Conservation (phyloP, 2,797 vertebrate genomes). For the Hafferia zeledoni region DNA sequence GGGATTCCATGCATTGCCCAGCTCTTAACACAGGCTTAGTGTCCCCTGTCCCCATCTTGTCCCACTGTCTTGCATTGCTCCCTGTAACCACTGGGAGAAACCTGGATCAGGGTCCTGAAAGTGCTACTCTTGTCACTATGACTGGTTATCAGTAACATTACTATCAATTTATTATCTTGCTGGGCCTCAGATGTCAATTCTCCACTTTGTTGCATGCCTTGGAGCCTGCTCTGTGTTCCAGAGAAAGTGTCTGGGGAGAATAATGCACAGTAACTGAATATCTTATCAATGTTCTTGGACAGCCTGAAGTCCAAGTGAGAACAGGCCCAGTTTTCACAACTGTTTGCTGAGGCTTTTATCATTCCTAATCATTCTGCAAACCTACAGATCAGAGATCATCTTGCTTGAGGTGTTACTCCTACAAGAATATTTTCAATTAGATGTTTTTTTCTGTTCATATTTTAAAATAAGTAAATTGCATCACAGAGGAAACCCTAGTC, state of each 20-base stretch:
- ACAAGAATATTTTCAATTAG: neutral
- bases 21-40: neutral
- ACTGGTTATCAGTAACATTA: neutral
- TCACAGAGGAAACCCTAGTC: neutral
- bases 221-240: neutral
- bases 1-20: accelerated
- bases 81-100: neutral
- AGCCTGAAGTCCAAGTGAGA: neutral
- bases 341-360: neutral
- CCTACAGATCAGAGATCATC: neutral
- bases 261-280: neutral
- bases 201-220: neutral
- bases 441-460: neutral
- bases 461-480: neutral
- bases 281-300: accelerated
- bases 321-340: neutral
- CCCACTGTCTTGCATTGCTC: neutral
- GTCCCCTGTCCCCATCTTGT: neutral
- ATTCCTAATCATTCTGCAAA: neutral
- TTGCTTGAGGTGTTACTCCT: neutral
- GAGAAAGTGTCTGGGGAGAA: accelerated
- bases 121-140: neutral
- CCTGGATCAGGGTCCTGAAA: neutral
- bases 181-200: neutral
- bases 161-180: neutral